Conservation (phyloP, 2,888 invertebrate genomes). For the Monoplex corrugatus region DNA sequence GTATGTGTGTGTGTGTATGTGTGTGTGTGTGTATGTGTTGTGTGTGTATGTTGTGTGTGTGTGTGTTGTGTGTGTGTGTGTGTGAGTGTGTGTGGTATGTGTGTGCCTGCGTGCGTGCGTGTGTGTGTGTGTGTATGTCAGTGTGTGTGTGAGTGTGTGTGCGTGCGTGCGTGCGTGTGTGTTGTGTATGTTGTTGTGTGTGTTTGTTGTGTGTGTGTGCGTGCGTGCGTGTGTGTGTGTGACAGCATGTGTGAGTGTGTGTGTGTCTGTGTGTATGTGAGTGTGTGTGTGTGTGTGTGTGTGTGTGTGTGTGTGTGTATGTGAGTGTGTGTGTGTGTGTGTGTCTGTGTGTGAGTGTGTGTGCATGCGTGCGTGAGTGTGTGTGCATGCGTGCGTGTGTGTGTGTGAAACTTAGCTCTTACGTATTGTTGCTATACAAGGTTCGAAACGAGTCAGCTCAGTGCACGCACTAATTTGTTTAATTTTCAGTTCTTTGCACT, state of each 20-base stretch:
- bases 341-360: background rate
- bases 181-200: background rate
- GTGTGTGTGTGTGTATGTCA: background rate
- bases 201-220: background rate
- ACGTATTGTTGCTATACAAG: too few relatives aligned
- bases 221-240: background rate
- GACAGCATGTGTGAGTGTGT: too few relatives aligned
- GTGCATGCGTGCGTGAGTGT: background rate
- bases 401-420: too few relatives aligned
- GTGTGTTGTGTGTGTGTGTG: background rate
- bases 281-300: too few relatives aligned
- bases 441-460: too few relatives aligned
- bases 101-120: background rate
- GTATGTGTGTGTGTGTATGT: background rate
- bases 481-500: too few relatives aligned
- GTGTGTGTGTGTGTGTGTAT: conserved; percentile 15
- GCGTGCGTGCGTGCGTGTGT: background rate
- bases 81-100: background rate
- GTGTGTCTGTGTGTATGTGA: too few relatives aligned
- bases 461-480: too few relatives aligned
- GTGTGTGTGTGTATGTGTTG: background rate
- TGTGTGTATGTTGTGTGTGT: too few relatives aligned
- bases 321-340: conserved; percentile 18
- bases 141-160: background rate
- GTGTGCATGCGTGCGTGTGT: background rate